Percentiles rank a stretch among this genome's conserved stretches.
Evolutionary conservation across 2,113 vertebrate species (phyloP).

Genomic region (Eurystomus gularis): DNA sequence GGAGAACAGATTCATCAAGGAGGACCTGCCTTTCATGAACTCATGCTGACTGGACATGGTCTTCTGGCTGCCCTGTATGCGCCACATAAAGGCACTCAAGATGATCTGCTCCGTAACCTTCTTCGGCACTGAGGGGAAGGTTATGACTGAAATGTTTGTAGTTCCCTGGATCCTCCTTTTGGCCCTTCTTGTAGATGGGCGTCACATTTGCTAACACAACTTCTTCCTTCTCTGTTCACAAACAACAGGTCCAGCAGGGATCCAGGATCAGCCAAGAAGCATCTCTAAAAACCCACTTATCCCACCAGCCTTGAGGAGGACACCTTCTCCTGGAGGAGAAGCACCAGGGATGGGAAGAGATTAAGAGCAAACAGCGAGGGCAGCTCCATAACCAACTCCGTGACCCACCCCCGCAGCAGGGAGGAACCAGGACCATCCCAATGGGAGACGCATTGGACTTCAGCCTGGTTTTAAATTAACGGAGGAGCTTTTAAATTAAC

Average conservation of each 20-base stretch:
- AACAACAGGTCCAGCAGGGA: background rate
- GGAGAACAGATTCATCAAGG: background rate
- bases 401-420: accelerated
- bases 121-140: no score
- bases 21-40: background rate
- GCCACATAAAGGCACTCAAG: no score
- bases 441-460: accelerated
- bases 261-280: background rate
- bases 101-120: no score
- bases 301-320: background rate
- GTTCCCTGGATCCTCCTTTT: no score
- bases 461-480: background rate
- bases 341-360: background rate
- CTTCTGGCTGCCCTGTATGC: no score
- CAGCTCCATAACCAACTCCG: background rate
- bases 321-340: background rate
- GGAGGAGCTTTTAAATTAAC: background rate
- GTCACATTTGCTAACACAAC: no score
- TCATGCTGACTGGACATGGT: no score
- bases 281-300: background rate
- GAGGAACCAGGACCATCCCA: background rate
- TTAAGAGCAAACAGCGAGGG: background rate
- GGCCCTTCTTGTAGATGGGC: no score
- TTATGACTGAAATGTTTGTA: no score
- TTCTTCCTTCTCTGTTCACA: background rate